phyloP scores from a whole-genome alignment of 1,140 invertebrate genomes.

The Diprion similis region DNA sequence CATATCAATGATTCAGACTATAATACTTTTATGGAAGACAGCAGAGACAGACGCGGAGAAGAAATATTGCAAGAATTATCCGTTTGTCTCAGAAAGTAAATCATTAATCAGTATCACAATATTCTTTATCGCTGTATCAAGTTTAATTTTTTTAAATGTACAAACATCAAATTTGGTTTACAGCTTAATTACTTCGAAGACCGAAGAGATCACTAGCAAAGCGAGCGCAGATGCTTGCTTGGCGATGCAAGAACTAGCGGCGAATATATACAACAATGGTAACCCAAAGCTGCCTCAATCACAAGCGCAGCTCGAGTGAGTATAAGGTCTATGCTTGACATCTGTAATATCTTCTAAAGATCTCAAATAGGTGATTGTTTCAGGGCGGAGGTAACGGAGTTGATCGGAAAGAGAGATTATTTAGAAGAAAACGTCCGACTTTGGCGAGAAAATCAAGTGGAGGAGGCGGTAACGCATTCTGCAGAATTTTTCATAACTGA shows the following conservation, averaged over 20 bases:
- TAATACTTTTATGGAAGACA: slow-evolving; percentile 37
- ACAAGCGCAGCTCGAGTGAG: slow-evolving; percentile 33
- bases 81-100: slow-evolving; percentile 46
- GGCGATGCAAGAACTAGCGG: slow-evolving; percentile 31
- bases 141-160: no score
- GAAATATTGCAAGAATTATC: slow-evolving; percentile 41
- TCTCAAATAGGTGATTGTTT: background rate
- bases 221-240: slow-evolving; percentile 33
- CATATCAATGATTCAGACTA: slow-evolving; percentile 31
- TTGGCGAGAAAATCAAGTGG: slow-evolving; percentile 41
- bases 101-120: slow-evolving; percentile 10
- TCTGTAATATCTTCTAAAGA: slow-evolving; percentile 22
- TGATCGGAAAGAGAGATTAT: slow-evolving; percentile 44
- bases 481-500: slow-evolving; percentile 39
- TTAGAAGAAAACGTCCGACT: slow-evolving; percentile 47
- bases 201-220: slow-evolving; percentile 42
- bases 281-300: slow-evolving; percentile 39
- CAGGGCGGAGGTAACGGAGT: slow-evolving; percentile 45
- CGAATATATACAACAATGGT: slow-evolving; percentile 46
- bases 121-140: background rate
- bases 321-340: slow-evolving; percentile 23
- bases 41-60: slow-evolving; percentile 32
- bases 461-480: slow-evolving; percentile 38
- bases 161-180: background rate
- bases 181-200: slow-evolving; percentile 39